Conservation (phyloP, 2,113 vertebrate species). For the Malaclemys terrapin region DNA sequence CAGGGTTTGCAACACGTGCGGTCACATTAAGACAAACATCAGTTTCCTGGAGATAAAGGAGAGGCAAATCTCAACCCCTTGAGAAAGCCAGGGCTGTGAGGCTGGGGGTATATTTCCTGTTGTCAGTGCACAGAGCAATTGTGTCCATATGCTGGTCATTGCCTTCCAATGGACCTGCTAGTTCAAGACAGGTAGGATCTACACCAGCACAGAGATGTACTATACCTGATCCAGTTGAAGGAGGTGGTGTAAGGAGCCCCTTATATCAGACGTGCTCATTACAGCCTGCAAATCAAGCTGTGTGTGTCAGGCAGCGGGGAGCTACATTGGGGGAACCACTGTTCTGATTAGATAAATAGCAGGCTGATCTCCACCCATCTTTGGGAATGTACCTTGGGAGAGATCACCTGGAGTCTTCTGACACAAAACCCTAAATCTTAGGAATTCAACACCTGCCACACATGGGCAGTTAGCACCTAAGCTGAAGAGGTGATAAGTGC, state of each 20-base stretch:
- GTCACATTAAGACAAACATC: neutral
- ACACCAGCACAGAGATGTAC: neutral
- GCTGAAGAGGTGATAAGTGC: no score
- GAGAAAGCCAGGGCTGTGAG: neutral
- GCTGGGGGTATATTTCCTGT: neutral
- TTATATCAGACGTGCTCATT: no score
- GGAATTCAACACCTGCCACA: neutral
- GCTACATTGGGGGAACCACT: no score
- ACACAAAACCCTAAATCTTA: neutral
- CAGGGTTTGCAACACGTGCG: neutral
- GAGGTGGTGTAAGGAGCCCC: no score
- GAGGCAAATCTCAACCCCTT: neutral
- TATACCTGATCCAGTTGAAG: no score
- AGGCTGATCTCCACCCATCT: no score
- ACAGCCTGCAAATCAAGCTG: no score
- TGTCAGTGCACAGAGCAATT: neutral
- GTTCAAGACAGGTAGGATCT: neutral
- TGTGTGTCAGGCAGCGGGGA: no score
- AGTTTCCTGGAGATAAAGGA: neutral
- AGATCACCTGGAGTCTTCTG: no score
- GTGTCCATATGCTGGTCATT: neutral
- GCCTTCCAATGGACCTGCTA: neutral
- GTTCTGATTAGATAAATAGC: no score
- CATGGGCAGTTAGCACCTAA: neutral
- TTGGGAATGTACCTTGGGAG: no score